Evolutionary conservation across 1,140 invertebrate genomes (phyloP).

Genomic region (Idris sp.): DNA sequence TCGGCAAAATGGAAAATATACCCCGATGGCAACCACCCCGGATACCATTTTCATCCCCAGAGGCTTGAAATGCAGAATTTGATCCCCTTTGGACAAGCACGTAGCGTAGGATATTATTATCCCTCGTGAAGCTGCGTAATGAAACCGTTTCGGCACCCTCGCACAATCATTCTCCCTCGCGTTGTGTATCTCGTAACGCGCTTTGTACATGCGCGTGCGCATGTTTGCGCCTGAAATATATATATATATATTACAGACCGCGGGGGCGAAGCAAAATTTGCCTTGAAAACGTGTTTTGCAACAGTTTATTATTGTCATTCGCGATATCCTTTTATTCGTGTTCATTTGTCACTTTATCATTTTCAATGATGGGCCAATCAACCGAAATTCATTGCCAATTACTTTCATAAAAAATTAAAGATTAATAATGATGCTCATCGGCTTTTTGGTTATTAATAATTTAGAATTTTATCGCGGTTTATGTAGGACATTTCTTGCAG

Average conservation of each 20-base stretch:
- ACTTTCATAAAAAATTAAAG: no score
- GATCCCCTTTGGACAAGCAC: conserved; percentile 63
- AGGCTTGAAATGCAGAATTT: conserved; percentile 65
- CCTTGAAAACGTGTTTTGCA: no score
- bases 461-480: no score
- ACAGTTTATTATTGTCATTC: no score
- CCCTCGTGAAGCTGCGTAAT: conserved; percentile 65
- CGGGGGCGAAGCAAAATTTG: no score
- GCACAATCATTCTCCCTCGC: conserved; percentile 60
- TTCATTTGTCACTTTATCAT: no score
- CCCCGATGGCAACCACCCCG: conserved; percentile 36
- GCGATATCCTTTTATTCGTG: no score
- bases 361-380: no score
- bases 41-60: conserved; percentile 65
- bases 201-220: conserved; percentile 33
- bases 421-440: no score
- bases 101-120: conserved; percentile 63
- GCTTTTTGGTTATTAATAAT: no score
- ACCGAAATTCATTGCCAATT: no score
- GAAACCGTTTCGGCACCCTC: conserved; percentile 66
- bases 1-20: conserved; percentile 51
- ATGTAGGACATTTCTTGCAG: no score
- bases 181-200: conserved; percentile 31
- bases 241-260: conserved; percentile 37
- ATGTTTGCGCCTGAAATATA: conserved; percentile 45